Conservation (phyloP, 2,888 invertebrate species). For the Drosophila borborema region DNA sequence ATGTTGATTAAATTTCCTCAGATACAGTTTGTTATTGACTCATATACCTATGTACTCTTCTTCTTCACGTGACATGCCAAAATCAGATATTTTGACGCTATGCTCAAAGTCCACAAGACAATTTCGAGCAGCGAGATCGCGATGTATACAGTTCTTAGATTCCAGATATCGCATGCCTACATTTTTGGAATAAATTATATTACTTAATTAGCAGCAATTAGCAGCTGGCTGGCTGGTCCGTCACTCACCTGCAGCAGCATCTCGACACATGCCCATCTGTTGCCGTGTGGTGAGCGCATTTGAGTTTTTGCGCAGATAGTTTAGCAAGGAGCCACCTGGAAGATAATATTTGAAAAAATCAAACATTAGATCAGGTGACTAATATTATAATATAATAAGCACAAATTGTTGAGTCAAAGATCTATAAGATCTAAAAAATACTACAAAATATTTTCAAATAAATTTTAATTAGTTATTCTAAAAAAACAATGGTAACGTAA, state of each 20-base stretch:
- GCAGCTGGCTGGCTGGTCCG: neutral
- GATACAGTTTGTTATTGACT: neutral
- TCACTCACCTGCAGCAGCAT: conserved; percentile 92
- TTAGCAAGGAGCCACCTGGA: conserved; percentile 94
- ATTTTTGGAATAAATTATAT: neutral
- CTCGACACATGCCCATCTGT: conserved; percentile 95
- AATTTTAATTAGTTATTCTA: too few relatives aligned
- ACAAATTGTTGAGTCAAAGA: too few relatives aligned
- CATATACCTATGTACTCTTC: conserved; percentile 92
- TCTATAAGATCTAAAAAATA: too few relatives aligned
- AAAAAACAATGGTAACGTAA: too few relatives aligned
- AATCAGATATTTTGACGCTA: conserved; percentile 98
- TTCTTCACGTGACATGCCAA: conserved; percentile 98
- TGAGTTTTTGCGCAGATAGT: conserved; percentile 93
- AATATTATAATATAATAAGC: too few relatives aligned
- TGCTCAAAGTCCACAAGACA: conserved; percentile 92
- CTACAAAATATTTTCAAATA: too few relatives aligned
- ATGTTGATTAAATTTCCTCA: neutral
- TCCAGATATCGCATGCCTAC: conserved; percentile 95
- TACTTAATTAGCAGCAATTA: neutral
- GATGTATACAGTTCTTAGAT: conserved; percentile 97
- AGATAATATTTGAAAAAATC: neutral
- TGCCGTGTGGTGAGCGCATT: conserved; percentile 88
- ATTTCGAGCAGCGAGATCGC: conserved; percentile 97
- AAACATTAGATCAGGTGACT: too few relatives aligned